phyloP scores from a whole-genome alignment of 2,113 vertebrate genomes.

The Chionodraco myersi region DNA sequence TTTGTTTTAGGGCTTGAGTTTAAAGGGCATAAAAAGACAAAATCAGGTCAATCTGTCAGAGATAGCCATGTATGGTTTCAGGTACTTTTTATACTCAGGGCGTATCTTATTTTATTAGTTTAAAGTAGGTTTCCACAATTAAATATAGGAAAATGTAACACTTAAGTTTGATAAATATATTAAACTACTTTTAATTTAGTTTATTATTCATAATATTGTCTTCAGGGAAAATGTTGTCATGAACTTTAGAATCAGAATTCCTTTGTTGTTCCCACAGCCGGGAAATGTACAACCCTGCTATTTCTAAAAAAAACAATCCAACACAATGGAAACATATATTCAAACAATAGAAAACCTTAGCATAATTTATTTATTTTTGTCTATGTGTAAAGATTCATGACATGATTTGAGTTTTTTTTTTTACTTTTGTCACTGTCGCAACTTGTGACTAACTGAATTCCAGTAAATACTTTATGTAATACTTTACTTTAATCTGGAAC shows the following conservation, averaged over 20 bases:
- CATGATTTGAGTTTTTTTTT: too few species aligned
- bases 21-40: slow-evolving; percentile 30
- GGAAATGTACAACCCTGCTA: too few species aligned
- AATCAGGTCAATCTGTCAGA: slow-evolving; percentile 14
- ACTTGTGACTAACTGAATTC: too few species aligned
- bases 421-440: too few species aligned
- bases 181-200: neutral
- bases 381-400: neutral
- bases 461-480: too few species aligned
- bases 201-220: neutral
- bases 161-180: neutral
- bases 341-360: neutral
- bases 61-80: neutral
- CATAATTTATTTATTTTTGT: neutral
- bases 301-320: too few species aligned
- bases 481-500: too few species aligned
- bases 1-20: slow-evolving; percentile 38
- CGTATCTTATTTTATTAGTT: neutral
- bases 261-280: too few species aligned
- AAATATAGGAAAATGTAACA: neutral
- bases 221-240: neutral
- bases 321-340: neutral
- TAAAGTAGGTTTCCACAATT: neutral
- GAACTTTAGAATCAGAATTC: too few species aligned
- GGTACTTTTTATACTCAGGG: neutral